These are phyloP conservation scores for Cryptotis parvus DNA, from an alignment of 2,113 vertebrate species.

Conservation along the genomic window DNA sequence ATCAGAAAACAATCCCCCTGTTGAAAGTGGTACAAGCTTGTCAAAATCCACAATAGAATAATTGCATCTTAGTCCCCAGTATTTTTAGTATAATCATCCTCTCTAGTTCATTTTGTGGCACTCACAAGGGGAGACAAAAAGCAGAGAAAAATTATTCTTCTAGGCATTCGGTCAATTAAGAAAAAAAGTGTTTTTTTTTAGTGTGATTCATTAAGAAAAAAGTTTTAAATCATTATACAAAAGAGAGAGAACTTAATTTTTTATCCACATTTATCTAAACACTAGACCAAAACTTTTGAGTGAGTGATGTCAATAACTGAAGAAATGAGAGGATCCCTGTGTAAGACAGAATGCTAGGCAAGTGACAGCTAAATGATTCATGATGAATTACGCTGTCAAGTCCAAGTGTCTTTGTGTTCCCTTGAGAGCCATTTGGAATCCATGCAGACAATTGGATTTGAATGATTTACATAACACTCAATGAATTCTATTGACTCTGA, in stretches of 20 bases:
- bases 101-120: conserved; percentile 46
- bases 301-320: conserved; percentile 57
- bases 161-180: conserved; percentile 32
- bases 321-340: neutral
- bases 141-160: conserved; percentile 52
- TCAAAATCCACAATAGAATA: conserved; percentile 62
- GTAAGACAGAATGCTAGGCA: conserved; percentile 12
- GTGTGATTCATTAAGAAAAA: too few relatives aligned
- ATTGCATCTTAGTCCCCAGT: conserved; percentile 68
- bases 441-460: conserved; percentile 17
- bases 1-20: conserved; percentile 34
- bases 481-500: conserved; percentile 66
- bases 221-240: neutral
- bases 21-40: neutral
- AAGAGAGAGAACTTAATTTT: neutral
- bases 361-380: conserved; percentile 45
- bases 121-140: conserved; percentile 56
- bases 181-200: neutral
- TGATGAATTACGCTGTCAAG: conserved; percentile 21
- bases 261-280: neutral
- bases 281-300: conserved; percentile 40
- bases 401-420: conserved; percentile 21
- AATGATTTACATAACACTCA: conserved; percentile 69
- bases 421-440: conserved; percentile 55
- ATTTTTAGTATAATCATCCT: conserved; percentile 76